Evolutionary conservation across 2,797 vertebrate species (phyloP), one percentile per base, ranked within the genome.

Genomic region (Champsocephalus gunnari): DNA sequence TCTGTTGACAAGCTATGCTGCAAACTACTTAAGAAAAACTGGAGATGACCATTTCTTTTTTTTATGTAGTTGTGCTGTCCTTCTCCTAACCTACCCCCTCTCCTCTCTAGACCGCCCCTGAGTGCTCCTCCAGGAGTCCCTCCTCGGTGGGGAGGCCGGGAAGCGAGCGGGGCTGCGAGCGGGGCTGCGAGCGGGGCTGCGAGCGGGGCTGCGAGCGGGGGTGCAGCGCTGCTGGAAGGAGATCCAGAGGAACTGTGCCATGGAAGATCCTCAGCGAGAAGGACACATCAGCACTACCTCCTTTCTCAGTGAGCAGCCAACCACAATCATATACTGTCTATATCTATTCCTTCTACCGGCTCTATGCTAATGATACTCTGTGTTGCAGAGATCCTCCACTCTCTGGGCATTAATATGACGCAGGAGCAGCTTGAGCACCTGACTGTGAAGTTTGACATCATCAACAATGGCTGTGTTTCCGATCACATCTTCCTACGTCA

Each of bases 401-500:
- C 86, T 9, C 92, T 93, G 75, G 38, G 49, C 61, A 79, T 94
- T 77, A 71, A 72, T 32, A 38, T 94, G 54, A 93, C 58, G 13
- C 65, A 50, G 60, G 77, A 89, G 45, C 94, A 97, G 82, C 60
- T 92, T 4, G 91, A 93, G 32, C 85, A 88, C 81, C 88, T 95
- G 17, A 48, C 75, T 16, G 3, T 50, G 14, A 95, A 96, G 83
- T 94, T 91, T 0, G 87, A 93, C 77, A 62, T 94, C 24, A 91
- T 75, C 64, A 89, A 51, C 48, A 90, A 80, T 0, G 90, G 93
- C 12, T 75, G 10, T 1, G 86, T 96, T 61, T 91, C 92, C 0
- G 96, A 95, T 80, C 88, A 75, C 0, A 77, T 92, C 77, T 96
- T 96, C 83, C 81, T 96, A 5, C 92, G 85, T 45, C 92, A 91